These are phyloP conservation scores for Notolabrus celidotus DNA, from an alignment of 2,797 vertebrate species.

Conservation along the genomic window DNA sequence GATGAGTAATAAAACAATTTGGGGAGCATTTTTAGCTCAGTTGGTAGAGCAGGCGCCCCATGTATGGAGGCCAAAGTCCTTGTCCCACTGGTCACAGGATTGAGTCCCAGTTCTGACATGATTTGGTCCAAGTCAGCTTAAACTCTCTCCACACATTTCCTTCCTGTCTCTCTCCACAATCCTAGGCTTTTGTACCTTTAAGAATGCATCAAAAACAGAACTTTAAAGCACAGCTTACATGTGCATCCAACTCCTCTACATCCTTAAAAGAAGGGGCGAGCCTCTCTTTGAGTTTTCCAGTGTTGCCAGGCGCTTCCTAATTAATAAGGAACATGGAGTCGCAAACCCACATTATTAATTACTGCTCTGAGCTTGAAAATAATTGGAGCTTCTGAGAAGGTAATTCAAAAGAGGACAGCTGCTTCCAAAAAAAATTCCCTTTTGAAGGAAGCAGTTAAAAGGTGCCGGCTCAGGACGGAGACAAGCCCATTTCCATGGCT, in stretches of 20 bases:
- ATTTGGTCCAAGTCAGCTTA: too few species aligned
- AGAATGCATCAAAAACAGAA: conserved; percentile 11
- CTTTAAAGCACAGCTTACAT: conserved; percentile 3
- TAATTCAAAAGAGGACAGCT: conserved; percentile 73
- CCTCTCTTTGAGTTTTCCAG: conserved; percentile 47
- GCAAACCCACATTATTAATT: conserved; percentile 76
- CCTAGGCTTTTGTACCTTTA: not conserved
- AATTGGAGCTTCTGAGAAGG: conserved; percentile 79
- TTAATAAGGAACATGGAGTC: conserved; percentile 69
- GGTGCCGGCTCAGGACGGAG: conserved; percentile 57
- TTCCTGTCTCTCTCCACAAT: too few species aligned
- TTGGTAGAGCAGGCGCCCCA: too few species aligned
- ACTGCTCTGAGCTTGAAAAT: conserved; percentile 81
- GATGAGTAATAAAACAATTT: too few species aligned
- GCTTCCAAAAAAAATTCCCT: conserved; percentile 37
- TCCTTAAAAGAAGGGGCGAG: conserved; percentile 43
- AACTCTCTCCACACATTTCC: too few species aligned
- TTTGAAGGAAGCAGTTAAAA: conserved; percentile 78
- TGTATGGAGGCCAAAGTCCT: too few species aligned
- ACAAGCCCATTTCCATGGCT: conserved; percentile 63
- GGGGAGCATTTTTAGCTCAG: too few species aligned
- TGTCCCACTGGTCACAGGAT: too few species aligned
- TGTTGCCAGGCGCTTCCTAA: conserved; percentile 54
- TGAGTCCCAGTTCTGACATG: too few species aligned
- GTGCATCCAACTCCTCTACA: conserved; percentile 11